Evolutionary conservation across 1,140 invertebrate species (phyloP), one percentile per base, ranked within the genome.

Genomic region (Dufourea novaeangliae): DNA sequence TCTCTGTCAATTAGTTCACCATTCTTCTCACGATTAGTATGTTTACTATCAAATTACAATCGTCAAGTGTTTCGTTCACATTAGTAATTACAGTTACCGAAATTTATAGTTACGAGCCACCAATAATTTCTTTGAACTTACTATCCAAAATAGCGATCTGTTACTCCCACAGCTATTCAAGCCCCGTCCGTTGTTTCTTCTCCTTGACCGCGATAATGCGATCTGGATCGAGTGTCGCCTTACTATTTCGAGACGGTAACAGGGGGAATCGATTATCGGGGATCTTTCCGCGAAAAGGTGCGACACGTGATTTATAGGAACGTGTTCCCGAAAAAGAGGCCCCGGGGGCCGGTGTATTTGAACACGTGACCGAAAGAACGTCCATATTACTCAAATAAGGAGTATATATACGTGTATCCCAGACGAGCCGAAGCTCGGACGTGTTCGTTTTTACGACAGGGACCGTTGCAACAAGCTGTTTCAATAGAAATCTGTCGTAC

Each of bases 371-470:
- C 34, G 25, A 39, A 34, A 29, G 46, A 41, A 32, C n/a, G 14
- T 67, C 41, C 72, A 27, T 79, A 72, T 80, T 78, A 57, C 63
- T 84, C 63, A 57, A 81, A 84, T 74, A 81, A 59, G 82, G 54
- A n/a, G n/a, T n/a, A n/a, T n/a, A n/a, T n/a, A n/a, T n/a, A n/a
- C n/a, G n/a, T n/a, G 52, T 46, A 25, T 66, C 50, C 59, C 37
- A 6, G 17, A 11, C 64, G 29, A 66, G 72, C 68, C 25, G 66
- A 70, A n/a, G 37, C 44, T 37, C 44, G 22, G 1, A 34, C 37
- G 64, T 71, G 32, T 56, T 56, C 41, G 61, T 73, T 85, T 86
- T 86, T 86, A 86, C 68, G 84, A 56, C 63, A 29, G 78, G 74
- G 63, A 59, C 44, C 44, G 10, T n/a, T 32, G 52, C 74, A 63